Percentiles rank a stretch among this genome's conserved stretches.
Conservation (phyloP, 2,113 vertebrate genomes). For the Probosciger aterrimus region DNA sequence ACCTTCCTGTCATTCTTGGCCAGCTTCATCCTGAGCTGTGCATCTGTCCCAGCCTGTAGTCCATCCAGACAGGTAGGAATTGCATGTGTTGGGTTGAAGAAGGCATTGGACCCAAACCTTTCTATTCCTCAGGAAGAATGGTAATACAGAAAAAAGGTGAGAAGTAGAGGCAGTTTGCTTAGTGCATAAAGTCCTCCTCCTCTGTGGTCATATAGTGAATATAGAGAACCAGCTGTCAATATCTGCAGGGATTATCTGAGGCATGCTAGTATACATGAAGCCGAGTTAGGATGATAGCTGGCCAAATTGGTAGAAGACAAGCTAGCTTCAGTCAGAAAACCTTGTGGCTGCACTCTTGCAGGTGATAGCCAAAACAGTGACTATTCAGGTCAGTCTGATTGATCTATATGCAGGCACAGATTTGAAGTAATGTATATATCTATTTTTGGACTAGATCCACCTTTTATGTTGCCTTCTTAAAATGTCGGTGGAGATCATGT, state of each 20-base stretch:
- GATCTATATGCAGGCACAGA: background rate
- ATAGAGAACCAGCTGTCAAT: background rate
- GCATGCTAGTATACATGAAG: background rate
- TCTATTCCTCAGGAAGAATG: background rate
- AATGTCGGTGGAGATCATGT: background rate
- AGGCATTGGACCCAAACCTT: background rate
- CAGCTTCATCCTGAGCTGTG: background rate
- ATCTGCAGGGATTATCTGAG: background rate
- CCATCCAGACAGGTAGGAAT: background rate
- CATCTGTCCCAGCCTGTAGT: background rate
- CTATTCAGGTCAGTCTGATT: background rate
- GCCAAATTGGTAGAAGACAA: background rate
- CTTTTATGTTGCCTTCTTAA: background rate
- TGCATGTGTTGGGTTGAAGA: background rate
- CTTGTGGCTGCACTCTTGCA: background rate
- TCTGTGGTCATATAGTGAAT: background rate
- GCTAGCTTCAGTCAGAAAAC: background rate
- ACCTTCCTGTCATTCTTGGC: background rate
- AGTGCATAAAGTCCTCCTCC: background rate
- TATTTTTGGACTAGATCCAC: background rate
- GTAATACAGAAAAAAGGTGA: background rate
- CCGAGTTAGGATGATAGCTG: background rate
- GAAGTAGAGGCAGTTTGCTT: background rate
- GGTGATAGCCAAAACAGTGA: background rate
- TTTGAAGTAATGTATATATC: background rate